These are phyloP conservation scores for Cydia fagiglandana DNA, from an alignment of 1,140 invertebrate genomes.

Conservation along the genomic window DNA sequence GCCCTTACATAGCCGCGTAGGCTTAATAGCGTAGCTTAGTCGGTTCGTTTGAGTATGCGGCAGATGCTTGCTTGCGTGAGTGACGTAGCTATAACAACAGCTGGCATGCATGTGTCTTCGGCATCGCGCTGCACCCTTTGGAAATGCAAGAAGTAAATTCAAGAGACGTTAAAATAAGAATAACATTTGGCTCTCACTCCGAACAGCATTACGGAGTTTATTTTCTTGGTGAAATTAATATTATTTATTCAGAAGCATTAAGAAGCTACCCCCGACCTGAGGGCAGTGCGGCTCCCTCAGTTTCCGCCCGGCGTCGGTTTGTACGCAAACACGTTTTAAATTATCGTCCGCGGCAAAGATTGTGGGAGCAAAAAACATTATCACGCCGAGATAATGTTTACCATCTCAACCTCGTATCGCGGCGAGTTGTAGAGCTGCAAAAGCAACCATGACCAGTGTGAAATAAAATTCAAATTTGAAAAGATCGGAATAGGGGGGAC, in stretches of 20 bases:
- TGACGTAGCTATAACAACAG: slow-evolving; percentile 12
- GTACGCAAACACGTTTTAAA: slow-evolving; percentile 63
- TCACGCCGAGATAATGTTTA: slow-evolving; percentile 29
- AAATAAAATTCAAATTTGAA: slow-evolving; percentile 9
- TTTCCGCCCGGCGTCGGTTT: slow-evolving; percentile 37
- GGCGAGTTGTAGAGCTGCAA: not conserved
- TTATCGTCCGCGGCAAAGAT: slow-evolving; percentile 54
- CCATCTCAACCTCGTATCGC: slow-evolving; percentile 8
- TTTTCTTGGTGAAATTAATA: slow-evolving; percentile 54
- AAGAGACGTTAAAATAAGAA: not conserved
- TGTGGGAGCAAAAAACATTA: slow-evolving; percentile 50
- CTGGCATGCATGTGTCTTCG: slow-evolving; percentile 5
- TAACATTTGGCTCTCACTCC: not conserved
- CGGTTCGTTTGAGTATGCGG: slow-evolving; percentile 8
- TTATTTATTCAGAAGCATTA: slow-evolving; percentile 58
- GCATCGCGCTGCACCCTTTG: not conserved
- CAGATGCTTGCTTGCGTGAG: slow-evolving; percentile 21
- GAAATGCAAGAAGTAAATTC: not conserved
- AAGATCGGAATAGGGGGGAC: not conserved
- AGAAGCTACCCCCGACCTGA: slow-evolving; percentile 37
- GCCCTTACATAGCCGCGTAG: not conserved
- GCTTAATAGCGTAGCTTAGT: slow-evolving; percentile 21
- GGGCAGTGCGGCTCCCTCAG: slow-evolving; percentile 32
- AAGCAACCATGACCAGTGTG: not conserved
- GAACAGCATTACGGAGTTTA: not conserved